Evolutionary conservation across 2,888 invertebrate genomes (phyloP).

Genomic region (Amitus sp.): DNA sequence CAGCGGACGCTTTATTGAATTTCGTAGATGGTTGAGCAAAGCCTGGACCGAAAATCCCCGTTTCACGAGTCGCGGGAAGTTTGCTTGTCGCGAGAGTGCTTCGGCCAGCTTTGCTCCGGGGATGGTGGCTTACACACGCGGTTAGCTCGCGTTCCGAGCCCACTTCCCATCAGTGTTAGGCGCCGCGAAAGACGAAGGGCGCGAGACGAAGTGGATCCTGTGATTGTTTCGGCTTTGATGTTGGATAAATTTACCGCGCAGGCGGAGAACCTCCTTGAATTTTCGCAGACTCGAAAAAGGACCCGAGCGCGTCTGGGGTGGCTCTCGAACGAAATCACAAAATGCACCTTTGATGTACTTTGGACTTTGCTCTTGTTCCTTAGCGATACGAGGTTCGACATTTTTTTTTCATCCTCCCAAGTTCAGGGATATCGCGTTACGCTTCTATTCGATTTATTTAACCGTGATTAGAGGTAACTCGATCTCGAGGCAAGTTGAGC

Average conservation of each 20-base stretch:
- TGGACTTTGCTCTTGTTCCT: constrained; percentile 16
- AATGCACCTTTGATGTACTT: constrained; percentile 37
- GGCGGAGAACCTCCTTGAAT: constrained; percentile 54
- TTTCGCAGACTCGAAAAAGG: constrained; percentile 48
- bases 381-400: constrained; percentile 26
- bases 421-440: constrained; percentile 24
- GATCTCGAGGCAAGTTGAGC: neutral
- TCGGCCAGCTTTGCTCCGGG: constrained; percentile 33
- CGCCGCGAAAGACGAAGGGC: constrained; percentile 23
- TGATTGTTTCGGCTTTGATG: constrained; percentile 66
- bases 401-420: constrained; percentile 15
- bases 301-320: constrained; percentile 27
- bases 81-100: constrained; percentile 23
- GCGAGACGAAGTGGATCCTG: constrained; percentile 56
- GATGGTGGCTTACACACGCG: constrained; percentile 59
- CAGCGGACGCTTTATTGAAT: constrained; percentile 30
- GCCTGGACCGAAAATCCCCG: constrained; percentile 22
- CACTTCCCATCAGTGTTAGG: constrained; percentile 34
- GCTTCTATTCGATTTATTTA: neutral
- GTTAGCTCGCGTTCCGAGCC: constrained; percentile 52
- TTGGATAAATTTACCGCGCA: constrained; percentile 65
- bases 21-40: constrained; percentile 28
- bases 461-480: neutral
- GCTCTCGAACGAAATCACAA: constrained; percentile 39
- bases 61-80: constrained; percentile 25